Base-by-base conservation (phyloP, 2,113 vertebrate species). In the Dasyprocta punctata region DNA sequence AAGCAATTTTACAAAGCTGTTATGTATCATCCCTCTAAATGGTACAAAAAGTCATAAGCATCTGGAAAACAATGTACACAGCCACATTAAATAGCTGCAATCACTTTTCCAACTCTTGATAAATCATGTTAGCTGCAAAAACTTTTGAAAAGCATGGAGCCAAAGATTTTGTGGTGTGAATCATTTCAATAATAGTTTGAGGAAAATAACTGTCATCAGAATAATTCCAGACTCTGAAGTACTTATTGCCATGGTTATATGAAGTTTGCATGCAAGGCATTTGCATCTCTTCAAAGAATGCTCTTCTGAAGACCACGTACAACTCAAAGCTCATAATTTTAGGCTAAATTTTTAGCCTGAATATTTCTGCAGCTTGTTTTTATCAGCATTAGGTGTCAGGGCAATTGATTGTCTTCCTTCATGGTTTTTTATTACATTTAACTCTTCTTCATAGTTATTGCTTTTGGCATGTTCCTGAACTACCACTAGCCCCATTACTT, bases 151-250 rank as follows among this genome's bases (percentile, higher is more conserved):
- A 96, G 47, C 63, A 89, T 54, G 14, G 24, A 93, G n/a, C 36
- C 24, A 52, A 86, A 90, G 52, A 56, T 61, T n/a, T 69, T n/a
- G 54, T 93, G 82, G 96, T 92, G 96, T 78, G 78, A 97, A 94
- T 96, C 81, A 94, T 58, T 97, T 85, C 77, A 83, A 92, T 94
- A 94, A 52, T 60, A 95, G 61, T 84, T 87, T 92, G 95, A 96
- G 73, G 85, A 92, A 97, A 97, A 97, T 93, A 94, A 77, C 83
- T 86, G 84, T 67, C 87, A 96, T 96, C 85, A 95, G 90, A 95
- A 82, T 97, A 95, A 83, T 86, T 97, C 12, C 71, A 86, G 92
- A 38, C 58, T 94, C 58, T 82, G 71, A 71, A 92, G 80, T 87
- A 67, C 86, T 67, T 83, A 89, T 36, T 93, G 77, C 65, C 52